phyloP scores from a whole-genome alignment of 2,888 invertebrate genomes.

The Nymphalis c-album region DNA sequence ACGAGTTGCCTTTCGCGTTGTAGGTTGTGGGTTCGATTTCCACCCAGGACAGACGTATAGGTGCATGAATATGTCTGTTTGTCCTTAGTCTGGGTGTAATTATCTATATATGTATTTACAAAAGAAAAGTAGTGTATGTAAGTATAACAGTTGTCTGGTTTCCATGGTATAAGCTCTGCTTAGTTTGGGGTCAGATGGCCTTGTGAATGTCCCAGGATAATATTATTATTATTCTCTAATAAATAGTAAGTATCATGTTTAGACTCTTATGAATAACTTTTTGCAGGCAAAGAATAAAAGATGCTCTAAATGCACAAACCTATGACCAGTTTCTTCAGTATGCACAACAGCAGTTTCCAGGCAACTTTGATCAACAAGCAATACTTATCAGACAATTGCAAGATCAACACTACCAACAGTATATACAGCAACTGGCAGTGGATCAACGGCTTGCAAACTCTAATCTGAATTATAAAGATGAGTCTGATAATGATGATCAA shows the following conservation, averaged over 20 bases:
- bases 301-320: conserved; percentile 97
- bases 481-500: conserved; percentile 46
- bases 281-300: conserved; percentile 91
- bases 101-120: too few relatives aligned
- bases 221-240: background rate
- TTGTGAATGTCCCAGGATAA: too few relatives aligned
- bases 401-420: conserved; percentile 99
- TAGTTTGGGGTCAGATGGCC: too few relatives aligned
- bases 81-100: too few relatives aligned
- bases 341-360: conserved; percentile 95
- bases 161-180: too few relatives aligned
- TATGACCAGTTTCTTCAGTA: conserved; percentile 92
- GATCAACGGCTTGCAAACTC: conserved; percentile 69
- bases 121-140: too few relatives aligned
- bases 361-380: conserved; percentile 94
- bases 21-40: too few relatives aligned
- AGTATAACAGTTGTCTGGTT: too few relatives aligned
- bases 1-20: too few relatives aligned
- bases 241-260: background rate
- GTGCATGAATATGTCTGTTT: too few relatives aligned
- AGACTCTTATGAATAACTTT: background rate
- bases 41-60: too few relatives aligned
- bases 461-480: conserved; percentile 54
- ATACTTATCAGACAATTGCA: conserved; percentile 96
- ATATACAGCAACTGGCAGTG: conserved; percentile 94